Evolutionary conservation across 2,888 invertebrate genomes (phyloP).

Genomic region (Drosophila atripex): DNA sequence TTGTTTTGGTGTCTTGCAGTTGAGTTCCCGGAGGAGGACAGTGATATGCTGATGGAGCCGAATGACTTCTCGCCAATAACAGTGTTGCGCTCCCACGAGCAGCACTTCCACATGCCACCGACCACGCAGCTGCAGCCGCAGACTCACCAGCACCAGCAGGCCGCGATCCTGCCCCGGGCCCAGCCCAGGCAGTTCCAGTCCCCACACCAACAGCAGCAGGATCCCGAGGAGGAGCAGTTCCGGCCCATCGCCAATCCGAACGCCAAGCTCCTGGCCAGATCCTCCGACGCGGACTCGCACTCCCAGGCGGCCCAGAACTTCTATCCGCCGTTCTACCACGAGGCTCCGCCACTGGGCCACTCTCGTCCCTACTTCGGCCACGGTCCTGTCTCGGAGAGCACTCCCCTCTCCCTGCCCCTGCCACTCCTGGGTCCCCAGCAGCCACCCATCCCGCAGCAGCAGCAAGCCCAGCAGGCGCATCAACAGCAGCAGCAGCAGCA

Average conservation of each 20-base stretch:
- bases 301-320: slow-evolving; percentile 88
- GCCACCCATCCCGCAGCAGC: slow-evolving; percentile 25
- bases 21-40: slow-evolving; percentile 82
- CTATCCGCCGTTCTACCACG: slow-evolving; percentile 90
- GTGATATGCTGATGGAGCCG: slow-evolving; percentile 84
- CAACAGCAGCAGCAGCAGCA: slow-evolving; percentile 56
- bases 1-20: slow-evolving; percentile 60
- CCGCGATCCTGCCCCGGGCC: slow-evolving; percentile 25
- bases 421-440: slow-evolving; percentile 52
- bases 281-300: slow-evolving; percentile 73
- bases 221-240: slow-evolving; percentile 66
- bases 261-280: slow-evolving; percentile 56
- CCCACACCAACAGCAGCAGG: slow-evolving; percentile 24
- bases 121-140: slow-evolving; percentile 63
- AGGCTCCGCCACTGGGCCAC: slow-evolving; percentile 86
- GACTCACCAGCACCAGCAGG: slow-evolving; percentile 14
- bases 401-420: slow-evolving; percentile 36
- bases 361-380: slow-evolving; percentile 86
- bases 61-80: slow-evolving; percentile 82
- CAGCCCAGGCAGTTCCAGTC: slow-evolving; percentile 55
- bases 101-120: slow-evolving; percentile 79
- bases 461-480: slow-evolving; percentile 8
- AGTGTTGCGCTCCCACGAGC: slow-evolving; percentile 82
- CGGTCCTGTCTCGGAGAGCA: slow-evolving; percentile 82
- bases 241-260: slow-evolving; percentile 67